phyloP scores from a whole-genome alignment of 2,797 vertebrate genomes.

The Fratercula arctica region DNA sequence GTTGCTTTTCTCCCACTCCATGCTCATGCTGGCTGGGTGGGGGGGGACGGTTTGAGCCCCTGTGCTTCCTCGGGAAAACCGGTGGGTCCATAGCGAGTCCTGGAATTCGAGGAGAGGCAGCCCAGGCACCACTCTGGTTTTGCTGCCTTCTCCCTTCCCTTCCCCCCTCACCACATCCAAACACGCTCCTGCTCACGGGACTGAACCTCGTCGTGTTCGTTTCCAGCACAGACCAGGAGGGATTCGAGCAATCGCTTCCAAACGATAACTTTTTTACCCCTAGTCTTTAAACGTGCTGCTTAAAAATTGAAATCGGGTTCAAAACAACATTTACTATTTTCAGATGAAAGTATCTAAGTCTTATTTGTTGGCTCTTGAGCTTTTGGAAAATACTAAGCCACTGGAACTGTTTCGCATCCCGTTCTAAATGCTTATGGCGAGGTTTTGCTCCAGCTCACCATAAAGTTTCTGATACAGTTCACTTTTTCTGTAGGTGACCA shows the following conservation, averaged over 20 bases:
- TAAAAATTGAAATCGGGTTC: background rate
- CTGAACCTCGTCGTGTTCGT: background rate
- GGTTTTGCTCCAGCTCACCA: background rate
- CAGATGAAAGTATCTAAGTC: background rate
- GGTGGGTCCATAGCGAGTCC: background rate
- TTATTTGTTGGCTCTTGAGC: background rate
- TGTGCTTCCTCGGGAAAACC: background rate
- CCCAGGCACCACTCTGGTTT: background rate
- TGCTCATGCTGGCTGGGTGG: background rate
- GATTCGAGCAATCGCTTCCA: background rate
- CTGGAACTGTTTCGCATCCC: background rate
- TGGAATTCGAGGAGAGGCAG: constrained; percentile 8
- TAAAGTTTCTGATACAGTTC: background rate
- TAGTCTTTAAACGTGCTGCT: fast-evolving
- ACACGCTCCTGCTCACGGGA: background rate
- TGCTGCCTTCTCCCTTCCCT: background rate
- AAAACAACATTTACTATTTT: background rate
- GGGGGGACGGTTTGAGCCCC: background rate
- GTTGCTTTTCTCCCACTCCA: fast-evolving
- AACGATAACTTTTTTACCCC: background rate
- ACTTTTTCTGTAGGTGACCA: background rate
- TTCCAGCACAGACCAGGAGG: background rate
- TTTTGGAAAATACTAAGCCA: background rate
- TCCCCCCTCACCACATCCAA: background rate
- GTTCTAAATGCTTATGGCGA: background rate